Base-by-base conservation (phyloP, 2,113 vertebrate genomes). In the Tetraodon nigroviridis region DNA sequence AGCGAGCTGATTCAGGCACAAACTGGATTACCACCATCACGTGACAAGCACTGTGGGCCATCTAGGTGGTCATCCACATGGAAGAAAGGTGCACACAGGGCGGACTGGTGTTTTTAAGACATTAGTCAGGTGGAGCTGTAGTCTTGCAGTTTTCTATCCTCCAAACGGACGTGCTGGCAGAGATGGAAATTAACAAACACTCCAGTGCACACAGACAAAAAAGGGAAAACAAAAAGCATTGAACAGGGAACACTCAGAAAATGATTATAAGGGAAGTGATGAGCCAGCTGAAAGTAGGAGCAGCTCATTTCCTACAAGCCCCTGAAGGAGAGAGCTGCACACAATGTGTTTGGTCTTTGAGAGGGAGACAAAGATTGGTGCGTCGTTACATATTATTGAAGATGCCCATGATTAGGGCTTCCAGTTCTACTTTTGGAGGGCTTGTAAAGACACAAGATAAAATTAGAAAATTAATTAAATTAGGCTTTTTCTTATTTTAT, bases 1-100 rank as follows among this genome's bases (percentile, higher is more conserved):
- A 87, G 87, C n/a, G 73, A 73, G 61, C 78, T 72, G 82, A 83
- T 80, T 87, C 81, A 85, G 81, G 78, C 67, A 65, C 84, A 72
- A 80, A 65, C 64, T 74, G 83, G 86, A 89, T 89, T 88, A 88
- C 57, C 54, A 29, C 57, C 3, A 53, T 84, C 88, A 87, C 71
- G 84, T 88, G 83, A 86, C 37, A 51, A 45, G 69, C 54, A 62
- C 51, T 67, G 71, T 68, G 65, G 82, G 65, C 77, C 76, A 78
- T 84, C 80, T 84, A 63, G 58, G 65, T 66, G 80, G 75, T 78
- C 75, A 86, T 69, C 58, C 63, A 37, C 22, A 51, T 10, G 51
- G 59, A 58, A 24, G n/a, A 64, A 57, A 63, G 61, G 65, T 24
- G 22, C 21, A 32, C 17, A 64, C 40, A 55, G 41, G 32, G 11